Base-by-base conservation (phyloP, 2,113 vertebrate genomes). In the Anser cygnoides region DNA sequence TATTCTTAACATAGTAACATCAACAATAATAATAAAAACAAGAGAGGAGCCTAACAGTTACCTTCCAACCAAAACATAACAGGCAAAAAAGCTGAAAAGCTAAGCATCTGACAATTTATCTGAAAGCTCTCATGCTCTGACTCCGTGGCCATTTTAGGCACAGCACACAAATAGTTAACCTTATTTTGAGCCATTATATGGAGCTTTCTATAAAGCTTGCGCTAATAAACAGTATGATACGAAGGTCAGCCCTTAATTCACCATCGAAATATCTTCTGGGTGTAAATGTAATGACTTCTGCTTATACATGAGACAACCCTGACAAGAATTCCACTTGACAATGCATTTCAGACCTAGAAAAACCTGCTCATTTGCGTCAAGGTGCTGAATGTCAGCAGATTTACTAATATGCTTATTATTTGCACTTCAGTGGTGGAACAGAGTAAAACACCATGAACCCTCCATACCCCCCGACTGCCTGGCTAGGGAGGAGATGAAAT, bases 171-270 rank as follows among this genome's bases (percentile, higher is more conserved):
- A 93, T 1, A 93, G 83, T 87, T 95, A 95, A 94, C 90, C 91
- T 92, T 86, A 90, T 80, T 94, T 92, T 74, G 59, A 94, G 65
- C 46, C 72, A 87, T 91, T 79, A 81, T 75, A 93, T 29, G 58
- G 58, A 91, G 87, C 66, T 83, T 72, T 67, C 81, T 58, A 72
- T 86, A 92, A 92, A 93, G 93, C 92, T 89, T 89, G 58, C 77
- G 78, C 49, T 96, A 93, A 92, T 93, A 94, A 95, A 91, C 44
- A 71, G 74, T 81, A 91, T 78, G 49, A 93, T 95, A 79, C 20
- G 84, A 94, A 95, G 86, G 91, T 94, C 89, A 93, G 89, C 84
- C 91, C 58, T 89, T 94, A 93, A 96, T 79, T 92, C 74, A 89
- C 91, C 84, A 87, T 93, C 90, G 89, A 96, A 95, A 70, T 95